Evolutionary conservation across 2,888 invertebrate species (phyloP), one percentile per base, ranked within the genome.

Genomic region (Zaprionus lineosus): DNA sequence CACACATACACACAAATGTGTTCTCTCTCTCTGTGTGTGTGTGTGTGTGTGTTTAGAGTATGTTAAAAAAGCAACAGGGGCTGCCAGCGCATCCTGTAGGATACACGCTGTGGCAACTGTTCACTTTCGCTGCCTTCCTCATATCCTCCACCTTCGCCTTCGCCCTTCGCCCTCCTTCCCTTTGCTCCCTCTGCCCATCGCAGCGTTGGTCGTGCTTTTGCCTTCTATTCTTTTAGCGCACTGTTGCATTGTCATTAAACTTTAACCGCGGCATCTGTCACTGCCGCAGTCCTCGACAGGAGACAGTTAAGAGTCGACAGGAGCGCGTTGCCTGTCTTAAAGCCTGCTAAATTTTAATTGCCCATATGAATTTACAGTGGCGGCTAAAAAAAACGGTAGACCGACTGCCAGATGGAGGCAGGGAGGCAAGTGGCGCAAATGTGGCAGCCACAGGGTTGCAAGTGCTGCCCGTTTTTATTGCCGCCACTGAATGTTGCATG

Each of bases 181-280:
- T n/a, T n/a, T n/a, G n/a, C n/a, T n/a, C n/a, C n/a, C n/a, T n/a
- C n/a, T n/a, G n/a, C n/a, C n/a, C n/a, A n/a, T n/a, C n/a, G n/a
- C n/a, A n/a, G n/a, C n/a, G n/a, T n/a, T n/a, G n/a, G n/a, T n/a
- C n/a, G n/a, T n/a, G n/a, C n/a, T 56, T 56, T 41, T 40, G 36
- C 29, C 34, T 43, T 58, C 69, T 58, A 52, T 68, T 62, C 29
- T 36, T 51, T 37, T 50, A 47, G 51, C 56, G 14, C 46, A 33
- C 12, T 40, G 63, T 43, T 63, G 72, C 56, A 61, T 74, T 73
- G 78, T 61, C 75, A 75, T 82, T 78, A 82, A 82, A 78, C 66
- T 78, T 82, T 82, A 75, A 78, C 82, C 77, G 63, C 72, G 59
- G 78, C 82, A 77, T 77, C 82, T 77, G 82, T 81, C 77, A 81